Evolutionary conservation across 2,797 vertebrate species (phyloP).

Genomic region (Nannoperca obscura): DNA sequence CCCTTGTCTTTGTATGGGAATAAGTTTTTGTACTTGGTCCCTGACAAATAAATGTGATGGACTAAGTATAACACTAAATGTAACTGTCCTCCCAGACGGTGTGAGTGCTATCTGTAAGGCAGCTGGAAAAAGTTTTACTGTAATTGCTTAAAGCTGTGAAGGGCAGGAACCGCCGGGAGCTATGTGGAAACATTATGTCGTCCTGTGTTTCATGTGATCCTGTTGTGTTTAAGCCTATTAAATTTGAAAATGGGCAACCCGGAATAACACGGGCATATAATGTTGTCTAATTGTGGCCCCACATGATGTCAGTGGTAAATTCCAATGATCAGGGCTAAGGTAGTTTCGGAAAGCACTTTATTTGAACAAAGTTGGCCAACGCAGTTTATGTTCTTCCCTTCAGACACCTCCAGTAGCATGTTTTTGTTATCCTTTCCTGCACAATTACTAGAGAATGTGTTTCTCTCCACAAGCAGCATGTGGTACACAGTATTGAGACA

Average conservation of each 20-base stretch:
- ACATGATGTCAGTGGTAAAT: slow-evolving; percentile 14
- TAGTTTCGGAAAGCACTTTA: slow-evolving; percentile 20
- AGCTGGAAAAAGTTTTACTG: slow-evolving; percentile 73
- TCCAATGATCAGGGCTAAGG: slow-evolving; percentile 5
- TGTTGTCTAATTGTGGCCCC: slow-evolving; percentile 29
- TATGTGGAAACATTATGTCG: slow-evolving; percentile 40
- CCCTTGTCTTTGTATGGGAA: background rate
- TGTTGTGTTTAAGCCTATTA: slow-evolving; percentile 49
- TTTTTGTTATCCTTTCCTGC: slow-evolving; percentile 14
- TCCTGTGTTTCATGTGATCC: slow-evolving; percentile 61
- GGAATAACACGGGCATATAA: slow-evolving; percentile 8
- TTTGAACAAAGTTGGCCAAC: slow-evolving; percentile 1
- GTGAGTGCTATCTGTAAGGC: slow-evolving; percentile 59
- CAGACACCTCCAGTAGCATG: slow-evolving; percentile 10
- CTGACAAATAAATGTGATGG: background rate
- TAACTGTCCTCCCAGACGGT: slow-evolving; percentile 16
- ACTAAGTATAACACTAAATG: background rate
- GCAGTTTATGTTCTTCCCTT: background rate
- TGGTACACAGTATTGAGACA: slow-evolving; percentile 10
- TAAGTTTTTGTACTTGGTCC: background rate
- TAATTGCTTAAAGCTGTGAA: slow-evolving; percentile 79
- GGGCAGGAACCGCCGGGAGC: slow-evolving; percentile 60
- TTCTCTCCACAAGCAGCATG: slow-evolving; percentile 22
- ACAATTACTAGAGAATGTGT: background rate
- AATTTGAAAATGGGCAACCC: slow-evolving; percentile 53